These are phyloP conservation scores for Chroicocephalus ridibundus DNA, from an alignment of 2,113 vertebrate genomes.

Conservation along the genomic window DNA sequence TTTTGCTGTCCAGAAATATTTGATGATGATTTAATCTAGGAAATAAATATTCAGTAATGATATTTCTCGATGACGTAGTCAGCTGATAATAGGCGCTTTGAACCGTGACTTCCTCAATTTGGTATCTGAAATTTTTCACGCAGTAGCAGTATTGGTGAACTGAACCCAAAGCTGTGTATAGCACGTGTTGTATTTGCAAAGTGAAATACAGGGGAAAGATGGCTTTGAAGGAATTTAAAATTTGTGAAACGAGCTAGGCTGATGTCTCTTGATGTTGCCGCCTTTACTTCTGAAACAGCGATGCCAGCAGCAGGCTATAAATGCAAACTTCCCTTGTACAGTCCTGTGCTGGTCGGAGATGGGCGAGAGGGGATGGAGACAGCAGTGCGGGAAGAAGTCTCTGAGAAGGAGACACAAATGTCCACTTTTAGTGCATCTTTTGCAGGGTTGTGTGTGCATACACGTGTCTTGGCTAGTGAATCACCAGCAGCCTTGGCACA, in stretches of 20 bases:
- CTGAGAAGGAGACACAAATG: neutral
- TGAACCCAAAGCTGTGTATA: neutral
- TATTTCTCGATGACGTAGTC: neutral
- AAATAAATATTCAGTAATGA: neutral
- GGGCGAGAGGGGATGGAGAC: fast-evolving
- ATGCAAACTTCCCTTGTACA: neutral
- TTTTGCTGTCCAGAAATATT: neutral
- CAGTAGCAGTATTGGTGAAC: neutral
- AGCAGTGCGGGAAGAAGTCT: neutral
- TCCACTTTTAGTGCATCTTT: neutral
- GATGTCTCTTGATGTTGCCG: neutral
- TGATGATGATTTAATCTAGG: neutral
- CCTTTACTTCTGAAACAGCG: neutral
- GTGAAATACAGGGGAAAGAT: neutral
- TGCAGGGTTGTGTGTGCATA: fast-evolving
- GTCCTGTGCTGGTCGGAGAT: neutral
- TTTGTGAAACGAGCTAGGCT: neutral
- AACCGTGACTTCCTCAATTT: neutral
- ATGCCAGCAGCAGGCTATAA: neutral
- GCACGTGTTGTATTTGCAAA: neutral
- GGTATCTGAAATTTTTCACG: neutral
- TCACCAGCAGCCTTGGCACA: neutral
- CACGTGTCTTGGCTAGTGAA: neutral
- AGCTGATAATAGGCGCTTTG: neutral
- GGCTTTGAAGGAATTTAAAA: neutral